Evolutionary conservation across 2,113 vertebrate genomes (phyloP).

Genomic region (Lepus europaeus): DNA sequence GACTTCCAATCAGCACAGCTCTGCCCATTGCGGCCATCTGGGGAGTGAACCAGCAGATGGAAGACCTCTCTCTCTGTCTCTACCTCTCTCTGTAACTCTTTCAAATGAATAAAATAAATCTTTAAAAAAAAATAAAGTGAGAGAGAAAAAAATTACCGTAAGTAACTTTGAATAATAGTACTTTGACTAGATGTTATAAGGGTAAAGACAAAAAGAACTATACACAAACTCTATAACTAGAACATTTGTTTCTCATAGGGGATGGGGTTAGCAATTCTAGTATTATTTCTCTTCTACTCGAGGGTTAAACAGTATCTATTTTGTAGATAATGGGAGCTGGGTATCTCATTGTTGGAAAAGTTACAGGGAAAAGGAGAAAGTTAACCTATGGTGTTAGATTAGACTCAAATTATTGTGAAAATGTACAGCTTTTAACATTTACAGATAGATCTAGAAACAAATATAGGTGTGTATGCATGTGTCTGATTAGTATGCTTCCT

Average conservation of each 20-base stretch:
- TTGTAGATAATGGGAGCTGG: background rate
- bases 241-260: slow-evolving; percentile 17
- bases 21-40: too few species aligned
- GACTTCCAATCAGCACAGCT: too few species aligned
- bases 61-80: too few species aligned
- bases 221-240: background rate
- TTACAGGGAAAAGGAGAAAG: background rate
- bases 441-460: background rate
- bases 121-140: too few species aligned
- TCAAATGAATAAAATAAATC: too few species aligned
- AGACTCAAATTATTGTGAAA: slow-evolving; percentile 50
- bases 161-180: background rate
- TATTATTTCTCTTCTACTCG: background rate
- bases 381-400: background rate
- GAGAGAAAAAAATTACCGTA: background rate
- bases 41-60: too few species aligned
- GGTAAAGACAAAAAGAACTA: slow-evolving; percentile 21
- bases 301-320: slow-evolving; percentile 1
- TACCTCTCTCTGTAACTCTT: too few species aligned
- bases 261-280: background rate
- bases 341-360: background rate
- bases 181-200: background rate
- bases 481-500: background rate
- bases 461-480: background rate
- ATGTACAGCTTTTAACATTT: background rate